These are phyloP conservation scores for Amiota minor DNA, from an alignment of 2,888 invertebrate species.

Conservation along the genomic window DNA sequence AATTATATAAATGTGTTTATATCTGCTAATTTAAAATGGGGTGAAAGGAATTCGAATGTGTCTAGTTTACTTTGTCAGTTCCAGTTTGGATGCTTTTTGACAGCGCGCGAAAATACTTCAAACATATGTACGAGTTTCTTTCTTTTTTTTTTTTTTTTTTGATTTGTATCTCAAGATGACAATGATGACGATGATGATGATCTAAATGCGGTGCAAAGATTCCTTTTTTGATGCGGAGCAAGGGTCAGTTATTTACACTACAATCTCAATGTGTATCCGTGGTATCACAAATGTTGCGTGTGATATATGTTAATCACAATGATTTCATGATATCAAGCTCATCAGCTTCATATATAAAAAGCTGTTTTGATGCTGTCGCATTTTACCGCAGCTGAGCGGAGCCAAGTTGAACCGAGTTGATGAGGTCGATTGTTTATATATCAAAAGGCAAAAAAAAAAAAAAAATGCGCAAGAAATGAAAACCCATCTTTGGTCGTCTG, in stretches of 20 bases:
- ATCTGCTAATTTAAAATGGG: too few relatives aligned
- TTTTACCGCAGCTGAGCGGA: slow-evolving; percentile 1
- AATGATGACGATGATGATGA: slow-evolving; percentile 3
- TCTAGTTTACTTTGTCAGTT: neutral
- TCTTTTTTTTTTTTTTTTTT: too few relatives aligned
- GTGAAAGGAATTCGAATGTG: too few relatives aligned
- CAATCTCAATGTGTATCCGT: neutral
- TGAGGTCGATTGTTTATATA: slow-evolving; percentile 61
- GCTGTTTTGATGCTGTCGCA: slow-evolving; percentile 49
- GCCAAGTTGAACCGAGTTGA: slow-evolving; percentile 40
- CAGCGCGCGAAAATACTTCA: slow-evolving; percentile 58
- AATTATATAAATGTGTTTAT: too few relatives aligned
- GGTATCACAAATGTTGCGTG: slow-evolving; percentile 7
- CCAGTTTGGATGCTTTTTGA: slow-evolving; percentile 66
- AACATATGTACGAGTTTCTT: neutral
- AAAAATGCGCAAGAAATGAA: neutral
- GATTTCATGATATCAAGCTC: neutral
- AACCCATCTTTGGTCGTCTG: slow-evolving; percentile 29
- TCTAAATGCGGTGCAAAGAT: neutral
- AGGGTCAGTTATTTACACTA: slow-evolving; percentile 10
- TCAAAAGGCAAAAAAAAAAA: neutral
- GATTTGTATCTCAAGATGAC: neutral
- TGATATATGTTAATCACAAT: slow-evolving; percentile 12
- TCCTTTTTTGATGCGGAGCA: slow-evolving; percentile 10
- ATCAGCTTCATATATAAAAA: neutral